phyloP scores from a whole-genome alignment of 2,113 vertebrate species.

The Caloenas nicobarica region DNA sequence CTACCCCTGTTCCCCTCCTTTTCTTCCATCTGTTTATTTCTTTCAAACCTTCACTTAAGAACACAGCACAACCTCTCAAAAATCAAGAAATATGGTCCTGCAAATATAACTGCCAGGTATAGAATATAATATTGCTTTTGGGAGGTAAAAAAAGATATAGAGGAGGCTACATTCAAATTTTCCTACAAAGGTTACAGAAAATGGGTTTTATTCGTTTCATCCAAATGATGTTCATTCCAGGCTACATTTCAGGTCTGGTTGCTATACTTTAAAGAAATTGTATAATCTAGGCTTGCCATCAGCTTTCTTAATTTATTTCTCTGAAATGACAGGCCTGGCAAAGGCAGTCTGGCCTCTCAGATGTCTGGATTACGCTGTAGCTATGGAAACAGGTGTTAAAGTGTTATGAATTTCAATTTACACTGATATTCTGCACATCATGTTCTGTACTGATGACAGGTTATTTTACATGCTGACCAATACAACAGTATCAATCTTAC shows the following conservation, averaged over 20 bases:
- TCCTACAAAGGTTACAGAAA: slow-evolving; percentile 71
- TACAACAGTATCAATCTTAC: slow-evolving; percentile 45
- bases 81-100: slow-evolving; percentile 68
- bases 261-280: slow-evolving; percentile 75
- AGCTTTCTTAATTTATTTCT: slow-evolving; percentile 83
- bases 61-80: slow-evolving; percentile 70
- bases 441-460: slow-evolving; percentile 63
- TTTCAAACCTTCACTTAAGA: slow-evolving; percentile 66
- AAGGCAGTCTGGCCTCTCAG: slow-evolving; percentile 77
- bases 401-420: slow-evolving; percentile 82
- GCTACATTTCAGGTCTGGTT: slow-evolving; percentile 70
- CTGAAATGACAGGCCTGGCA: slow-evolving; percentile 80
- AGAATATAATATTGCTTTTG: slow-evolving; percentile 47
- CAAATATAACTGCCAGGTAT: slow-evolving; percentile 71
- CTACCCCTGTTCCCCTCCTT: slow-evolving; percentile 14
- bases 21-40: slow-evolving; percentile 76
- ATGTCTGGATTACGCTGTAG: slow-evolving; percentile 83
- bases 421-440: slow-evolving; percentile 75
- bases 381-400: slow-evolving; percentile 88
- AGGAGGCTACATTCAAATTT: slow-evolving; percentile 52
- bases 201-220: slow-evolving; percentile 59
- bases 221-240: slow-evolving; percentile 37
- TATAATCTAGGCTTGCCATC: slow-evolving; percentile 77
- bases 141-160: neutral
- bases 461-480: slow-evolving; percentile 77